Conservation (phyloP, 2,888 invertebrate species). For the Troilus luridus region DNA sequence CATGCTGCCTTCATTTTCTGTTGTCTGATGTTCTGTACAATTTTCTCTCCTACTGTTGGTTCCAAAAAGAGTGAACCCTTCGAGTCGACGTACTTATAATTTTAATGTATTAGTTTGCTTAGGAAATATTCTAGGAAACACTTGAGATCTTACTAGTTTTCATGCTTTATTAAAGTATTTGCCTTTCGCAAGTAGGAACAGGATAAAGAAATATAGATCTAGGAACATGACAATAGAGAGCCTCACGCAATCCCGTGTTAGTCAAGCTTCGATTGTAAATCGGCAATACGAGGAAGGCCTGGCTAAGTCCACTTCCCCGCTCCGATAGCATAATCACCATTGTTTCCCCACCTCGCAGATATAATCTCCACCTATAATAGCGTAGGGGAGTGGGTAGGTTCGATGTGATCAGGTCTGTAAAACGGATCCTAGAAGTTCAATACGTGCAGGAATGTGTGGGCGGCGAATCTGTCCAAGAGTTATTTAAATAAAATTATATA, state of each 20-base stretch:
- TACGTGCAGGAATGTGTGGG: too few species aligned
- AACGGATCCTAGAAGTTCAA: neutral
- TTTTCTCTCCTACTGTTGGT: too few species aligned
- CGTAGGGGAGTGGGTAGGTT: neutral
- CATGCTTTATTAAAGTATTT: constrained; percentile 14
- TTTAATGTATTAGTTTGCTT: too few species aligned
- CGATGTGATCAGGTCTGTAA: neutral
- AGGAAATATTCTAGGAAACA: too few species aligned
- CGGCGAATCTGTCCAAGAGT: too few species aligned
- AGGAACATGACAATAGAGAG: constrained; percentile 9
- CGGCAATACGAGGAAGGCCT: neutral
- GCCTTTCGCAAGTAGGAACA: neutral
- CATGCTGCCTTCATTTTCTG: too few species aligned
- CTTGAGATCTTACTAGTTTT: neutral
- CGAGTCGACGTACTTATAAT: too few species aligned
- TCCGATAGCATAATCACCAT: constrained; percentile 13
- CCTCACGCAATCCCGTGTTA: constrained; percentile 18
- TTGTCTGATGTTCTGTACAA: too few species aligned
- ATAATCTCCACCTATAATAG: neutral
- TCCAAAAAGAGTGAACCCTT: too few species aligned
- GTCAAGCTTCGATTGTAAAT: constrained; percentile 44
- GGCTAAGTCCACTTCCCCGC: constrained; percentile 15
- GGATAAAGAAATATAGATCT: neutral
- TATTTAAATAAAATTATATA: too few species aligned
- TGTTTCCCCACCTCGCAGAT: constrained; percentile 21